Percentiles rank a stretch among this genome's conserved stretches.
Conservation (phyloP, 2,888 invertebrate species). For the Ypsolopha sequella region DNA sequence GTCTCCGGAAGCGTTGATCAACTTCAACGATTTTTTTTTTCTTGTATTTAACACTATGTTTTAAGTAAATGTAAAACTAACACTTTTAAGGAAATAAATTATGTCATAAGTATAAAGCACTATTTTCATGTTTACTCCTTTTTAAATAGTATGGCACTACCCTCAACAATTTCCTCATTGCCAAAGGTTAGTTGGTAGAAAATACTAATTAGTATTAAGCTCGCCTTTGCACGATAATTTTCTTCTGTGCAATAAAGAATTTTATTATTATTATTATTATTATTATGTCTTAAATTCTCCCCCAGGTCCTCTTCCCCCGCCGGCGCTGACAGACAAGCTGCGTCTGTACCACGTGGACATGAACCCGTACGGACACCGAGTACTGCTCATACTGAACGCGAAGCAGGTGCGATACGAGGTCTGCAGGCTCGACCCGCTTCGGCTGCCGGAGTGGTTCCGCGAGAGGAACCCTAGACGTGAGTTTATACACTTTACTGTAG, state of each 20-base stretch:
- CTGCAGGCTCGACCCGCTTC: constrained; percentile 65
- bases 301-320: constrained; percentile 60
- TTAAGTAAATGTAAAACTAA: too few relatives aligned
- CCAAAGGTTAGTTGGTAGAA: too few relatives aligned
- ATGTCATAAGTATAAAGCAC: too few relatives aligned
- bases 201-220: too few relatives aligned
- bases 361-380: constrained; percentile 76
- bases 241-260: too few relatives aligned
- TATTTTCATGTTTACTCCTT: too few relatives aligned
- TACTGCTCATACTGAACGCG: constrained; percentile 71
- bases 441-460: constrained; percentile 75
- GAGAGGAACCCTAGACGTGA: constrained; percentile 65
- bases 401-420: constrained; percentile 73
- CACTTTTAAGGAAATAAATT: too few relatives aligned
- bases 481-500: constrained; percentile 30
- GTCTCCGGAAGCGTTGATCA: not conserved
- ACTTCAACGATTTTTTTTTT: not conserved
- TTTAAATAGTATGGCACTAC: too few relatives aligned
- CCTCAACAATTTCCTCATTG: too few relatives aligned
- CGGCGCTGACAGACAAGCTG: constrained; percentile 56
- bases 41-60: not conserved
- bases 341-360: constrained; percentile 76
- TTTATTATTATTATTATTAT: too few relatives aligned
- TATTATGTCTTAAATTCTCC: too few relatives aligned
- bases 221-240: too few relatives aligned